Evolutionary conservation across 2,113 vertebrate genomes (phyloP).

Genomic region (Mastomys natalensis): DNA sequence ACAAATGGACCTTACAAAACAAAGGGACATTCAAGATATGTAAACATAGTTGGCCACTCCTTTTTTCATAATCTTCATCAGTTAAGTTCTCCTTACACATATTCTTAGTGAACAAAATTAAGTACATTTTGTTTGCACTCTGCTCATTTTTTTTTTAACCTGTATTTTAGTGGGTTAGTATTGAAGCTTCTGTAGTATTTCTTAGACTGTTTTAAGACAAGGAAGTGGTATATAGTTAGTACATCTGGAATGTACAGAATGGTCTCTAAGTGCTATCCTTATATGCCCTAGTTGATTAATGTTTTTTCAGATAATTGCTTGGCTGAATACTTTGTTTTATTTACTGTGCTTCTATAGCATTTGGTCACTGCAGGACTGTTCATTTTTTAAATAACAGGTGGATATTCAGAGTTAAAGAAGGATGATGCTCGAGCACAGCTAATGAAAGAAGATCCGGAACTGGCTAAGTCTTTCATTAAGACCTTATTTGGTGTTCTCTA

Average conservation of each 20-base stretch:
- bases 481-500: constrained; percentile 99
- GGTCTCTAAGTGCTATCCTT: neutral
- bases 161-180: neutral
- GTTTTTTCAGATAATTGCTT: neutral
- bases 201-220: neutral
- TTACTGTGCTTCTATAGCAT: neutral
- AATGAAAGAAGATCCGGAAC: constrained; percentile 99
- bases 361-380: neutral
- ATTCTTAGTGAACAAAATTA: neutral
- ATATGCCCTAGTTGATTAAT: neutral
- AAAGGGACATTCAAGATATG: accelerated
- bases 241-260: neutral
- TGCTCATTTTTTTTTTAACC: constrained; percentile 17
- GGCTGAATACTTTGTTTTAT: neutral
- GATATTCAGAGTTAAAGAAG: constrained; percentile 95
- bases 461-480: constrained; percentile 99
- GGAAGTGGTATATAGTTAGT: neutral
- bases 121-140: neutral
- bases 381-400: constrained; percentile 85
- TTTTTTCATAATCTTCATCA: neutral
- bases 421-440: constrained; percentile 98
- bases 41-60: neutral
- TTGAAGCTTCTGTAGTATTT: neutral
- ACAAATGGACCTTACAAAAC: neutral
- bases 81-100: neutral